Evolutionary conservation across 37 sponge, comb jelly and placozoan genomes (phyloP).

Genomic region (Chondrilla cf. caribensis): DNA sequence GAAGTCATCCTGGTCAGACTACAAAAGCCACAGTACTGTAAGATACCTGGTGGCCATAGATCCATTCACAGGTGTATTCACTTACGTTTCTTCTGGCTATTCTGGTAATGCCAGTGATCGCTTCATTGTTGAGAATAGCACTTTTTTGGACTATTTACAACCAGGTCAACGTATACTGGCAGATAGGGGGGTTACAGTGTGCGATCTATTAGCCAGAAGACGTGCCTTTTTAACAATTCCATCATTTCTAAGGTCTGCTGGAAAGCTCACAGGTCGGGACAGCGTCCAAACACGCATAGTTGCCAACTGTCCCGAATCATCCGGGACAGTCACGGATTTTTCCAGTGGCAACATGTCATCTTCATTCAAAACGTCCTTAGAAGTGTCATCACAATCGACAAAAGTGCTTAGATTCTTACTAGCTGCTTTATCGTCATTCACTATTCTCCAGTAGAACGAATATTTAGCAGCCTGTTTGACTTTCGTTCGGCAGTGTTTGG

Average conservation of each 20-base stretch:
- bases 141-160: constrained; percentile 8
- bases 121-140: not conserved
- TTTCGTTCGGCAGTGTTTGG: too few species aligned
- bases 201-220: constrained; percentile 17
- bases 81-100: constrained; percentile 13
- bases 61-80: constrained; percentile 27
- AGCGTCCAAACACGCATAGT: not conserved
- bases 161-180: constrained; percentile 31
- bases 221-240: constrained; percentile 23
- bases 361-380: too few species aligned
- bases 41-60: constrained; percentile 23
- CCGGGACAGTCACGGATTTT: too few species aligned
- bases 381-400: too few species aligned
- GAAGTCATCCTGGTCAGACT: constrained; percentile 11
- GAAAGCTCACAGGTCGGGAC: not conserved
- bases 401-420: too few species aligned
- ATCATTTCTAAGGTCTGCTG: not conserved
- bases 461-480: too few species aligned
- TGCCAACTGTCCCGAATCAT: too few species aligned
- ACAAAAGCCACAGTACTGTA: constrained; percentile 30
- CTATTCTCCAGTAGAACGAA: too few species aligned
- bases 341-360: too few species aligned
- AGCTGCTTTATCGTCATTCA: too few species aligned
- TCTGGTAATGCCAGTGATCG: constrained; percentile 14
- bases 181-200: constrained; percentile 20